Percentiles rank a stretch among this genome's conserved stretches.
Conservation (phyloP, 2,113 vertebrate genomes). For the Tangachromis dhanisi region DNA sequence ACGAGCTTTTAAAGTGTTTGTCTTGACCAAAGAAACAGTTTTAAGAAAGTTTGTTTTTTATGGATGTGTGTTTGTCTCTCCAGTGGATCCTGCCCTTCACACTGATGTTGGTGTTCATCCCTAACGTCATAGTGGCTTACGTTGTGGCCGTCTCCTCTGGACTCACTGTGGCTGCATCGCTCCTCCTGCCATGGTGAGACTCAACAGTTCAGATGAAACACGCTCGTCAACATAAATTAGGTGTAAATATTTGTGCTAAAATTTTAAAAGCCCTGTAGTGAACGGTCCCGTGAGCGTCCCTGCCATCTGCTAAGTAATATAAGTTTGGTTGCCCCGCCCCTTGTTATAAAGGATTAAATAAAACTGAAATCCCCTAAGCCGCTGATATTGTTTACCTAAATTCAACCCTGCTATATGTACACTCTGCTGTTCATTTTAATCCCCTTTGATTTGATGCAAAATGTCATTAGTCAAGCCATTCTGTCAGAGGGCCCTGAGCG, state of each 20-base stretch:
- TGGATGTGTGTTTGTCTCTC: not conserved
- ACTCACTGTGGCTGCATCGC: slow-evolving; percentile 86
- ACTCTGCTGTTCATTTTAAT: not conserved
- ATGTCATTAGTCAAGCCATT: not conserved
- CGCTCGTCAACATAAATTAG: not conserved
- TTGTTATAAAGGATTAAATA: not conserved
- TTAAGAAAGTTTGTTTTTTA: not conserved
- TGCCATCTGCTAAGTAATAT: not conserved
- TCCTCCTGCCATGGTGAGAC: slow-evolving; percentile 90
- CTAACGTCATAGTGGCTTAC: slow-evolving; percentile 83
- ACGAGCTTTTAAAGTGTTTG: not conserved
- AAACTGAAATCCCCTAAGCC: not conserved
- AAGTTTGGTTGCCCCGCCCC: not conserved
- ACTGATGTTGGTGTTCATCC: slow-evolving; percentile 84
- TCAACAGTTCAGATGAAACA: not conserved
- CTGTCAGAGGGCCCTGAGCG: not conserved
- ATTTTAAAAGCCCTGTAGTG: not conserved
- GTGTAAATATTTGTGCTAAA: not conserved
- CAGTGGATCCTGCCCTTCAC: slow-evolving; percentile 93
- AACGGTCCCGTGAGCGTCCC: not conserved
- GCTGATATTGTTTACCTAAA: not conserved
- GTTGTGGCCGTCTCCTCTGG: slow-evolving; percentile 86
- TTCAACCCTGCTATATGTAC: not conserved
- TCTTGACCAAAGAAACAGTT: not conserved
- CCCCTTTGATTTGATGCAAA: not conserved